A percentile compares a stretch with the other conserved stretches of the same genome.
Evolutionary conservation across 1,140 invertebrate species (phyloP).

Genomic region (Aphis craccivora): DNA sequence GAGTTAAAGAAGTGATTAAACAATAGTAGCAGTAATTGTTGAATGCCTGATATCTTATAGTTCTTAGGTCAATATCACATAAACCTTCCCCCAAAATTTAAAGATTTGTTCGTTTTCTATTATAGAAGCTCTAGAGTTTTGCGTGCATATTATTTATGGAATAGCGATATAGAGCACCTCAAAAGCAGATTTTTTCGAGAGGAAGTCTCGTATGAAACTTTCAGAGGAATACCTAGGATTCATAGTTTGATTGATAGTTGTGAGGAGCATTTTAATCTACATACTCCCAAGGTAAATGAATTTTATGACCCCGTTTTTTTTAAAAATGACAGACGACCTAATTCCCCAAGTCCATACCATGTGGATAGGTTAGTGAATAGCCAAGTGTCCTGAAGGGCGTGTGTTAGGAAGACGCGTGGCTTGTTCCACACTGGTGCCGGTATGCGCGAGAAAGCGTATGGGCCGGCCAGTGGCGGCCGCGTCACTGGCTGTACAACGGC

Average conservation of each 20-base stretch:
- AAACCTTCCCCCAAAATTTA: background rate
- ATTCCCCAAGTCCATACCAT: slow-evolving; percentile 68
- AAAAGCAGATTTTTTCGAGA: background rate
- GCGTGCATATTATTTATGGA: background rate
- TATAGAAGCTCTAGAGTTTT: background rate
- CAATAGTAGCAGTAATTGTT: background rate
- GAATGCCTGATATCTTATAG: too few relatives aligned
- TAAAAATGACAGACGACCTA: background rate
- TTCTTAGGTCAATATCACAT: background rate
- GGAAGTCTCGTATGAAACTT: background rate
- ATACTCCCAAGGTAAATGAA: background rate
- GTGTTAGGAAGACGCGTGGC: slow-evolving; percentile 80
- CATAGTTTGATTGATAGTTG: background rate
- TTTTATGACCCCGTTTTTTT: background rate
- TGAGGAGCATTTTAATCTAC: background rate
- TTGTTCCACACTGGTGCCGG: slow-evolving; percentile 80
- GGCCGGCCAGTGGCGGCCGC: slow-evolving; percentile 82
- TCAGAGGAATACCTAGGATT: background rate
- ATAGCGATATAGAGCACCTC: background rate
- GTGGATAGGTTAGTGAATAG: slow-evolving; percentile 83
- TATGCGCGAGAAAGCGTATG: slow-evolving; percentile 88
- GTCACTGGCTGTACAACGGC: slow-evolving; percentile 70
- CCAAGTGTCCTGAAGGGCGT: slow-evolving; percentile 80
- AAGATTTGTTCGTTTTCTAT: background rate
- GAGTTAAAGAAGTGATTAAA: background rate